Conservation (phyloP, 2,113 vertebrate species). For the Hypomesus transpacificus region DNA sequence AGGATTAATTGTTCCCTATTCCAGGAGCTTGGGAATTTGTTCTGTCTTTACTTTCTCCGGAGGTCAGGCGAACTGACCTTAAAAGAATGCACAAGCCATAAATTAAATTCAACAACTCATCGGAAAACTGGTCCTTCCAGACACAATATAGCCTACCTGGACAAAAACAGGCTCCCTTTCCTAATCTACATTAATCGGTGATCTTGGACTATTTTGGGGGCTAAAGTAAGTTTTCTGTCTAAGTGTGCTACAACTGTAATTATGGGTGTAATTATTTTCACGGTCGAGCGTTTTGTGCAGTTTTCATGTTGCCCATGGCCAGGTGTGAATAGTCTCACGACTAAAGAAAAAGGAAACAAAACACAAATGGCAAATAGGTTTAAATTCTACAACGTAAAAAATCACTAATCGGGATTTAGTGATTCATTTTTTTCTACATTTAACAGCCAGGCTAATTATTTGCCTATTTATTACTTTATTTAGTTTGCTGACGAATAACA, state of each 20-base stretch:
- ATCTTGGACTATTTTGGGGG: constrained; percentile 33
- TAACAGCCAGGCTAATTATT: neutral
- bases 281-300: neutral
- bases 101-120: constrained; percentile 90
- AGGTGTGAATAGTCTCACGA: neutral
- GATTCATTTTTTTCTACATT: too few species aligned
- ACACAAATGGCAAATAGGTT: neutral
- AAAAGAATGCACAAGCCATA: constrained; percentile 96
- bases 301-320: neutral
- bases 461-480: too few species aligned
- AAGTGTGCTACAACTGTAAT: constrained; percentile 38
- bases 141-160: constrained; percentile 79
- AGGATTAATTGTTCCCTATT: constrained; percentile 19
- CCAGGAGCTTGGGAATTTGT: constrained; percentile 60
- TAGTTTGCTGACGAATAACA: neutral
- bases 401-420: too few species aligned
- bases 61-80: constrained; percentile 93
- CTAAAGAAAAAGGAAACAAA: neutral
- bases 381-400: too few species aligned
- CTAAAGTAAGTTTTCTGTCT: constrained; percentile 70
- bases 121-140: constrained; percentile 81
- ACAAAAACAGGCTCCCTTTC: constrained; percentile 79
- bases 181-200: constrained; percentile 59
- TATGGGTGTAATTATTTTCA: constrained; percentile 17
- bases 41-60: constrained; percentile 83